Evolutionary conservation across 2,888 invertebrate species (phyloP), one percentile per base, ranked within the genome.

Genomic region (Caprella mutica): DNA sequence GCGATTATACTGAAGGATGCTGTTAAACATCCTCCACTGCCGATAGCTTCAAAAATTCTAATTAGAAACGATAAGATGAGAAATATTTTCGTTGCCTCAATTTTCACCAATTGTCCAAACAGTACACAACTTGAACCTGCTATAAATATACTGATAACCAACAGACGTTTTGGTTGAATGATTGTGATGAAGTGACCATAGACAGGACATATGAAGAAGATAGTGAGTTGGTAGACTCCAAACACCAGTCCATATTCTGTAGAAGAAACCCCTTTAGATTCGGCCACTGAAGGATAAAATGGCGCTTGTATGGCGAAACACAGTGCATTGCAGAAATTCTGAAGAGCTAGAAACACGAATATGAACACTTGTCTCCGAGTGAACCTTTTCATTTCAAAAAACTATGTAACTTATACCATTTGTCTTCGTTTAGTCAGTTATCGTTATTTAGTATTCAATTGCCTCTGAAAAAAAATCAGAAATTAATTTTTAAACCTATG

Each of bases 231-330:
- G 72, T 88, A 90, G 40, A 87, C 78, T 1, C 89, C 89, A 70
- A 91, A 90, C 1, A 91, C 88, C 65, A 89, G 76, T 0, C 90
- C 90, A 70, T 86, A 88, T 69, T 88, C 85, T 8, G 86, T 82
- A 0, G 86, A 83, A 17, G 83, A 77, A 17, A 87, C 86, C 8
- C 84, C 84, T 75, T 88, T 89, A 59, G 77, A 78, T 69, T 85
- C 85, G 14, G 89, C 89, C 80, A 87, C 87, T 69, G 80, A 78
- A 0, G 88, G 88, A 71, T 86, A 89, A 72, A 89, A 88, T 0
- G 88, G 87, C 2, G 88, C 86, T 70, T 88, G 87, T 1, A 88
- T 72, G 0, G 86, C 86, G 1, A 87, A 85, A 72, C 86, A 86
- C 64, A 87, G 81, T 2, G 87, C 87, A 70, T 85, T 85, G 68